Base-by-base conservation (phyloP, 2,797 vertebrate species). In the Tarsius wallacei region DNA sequence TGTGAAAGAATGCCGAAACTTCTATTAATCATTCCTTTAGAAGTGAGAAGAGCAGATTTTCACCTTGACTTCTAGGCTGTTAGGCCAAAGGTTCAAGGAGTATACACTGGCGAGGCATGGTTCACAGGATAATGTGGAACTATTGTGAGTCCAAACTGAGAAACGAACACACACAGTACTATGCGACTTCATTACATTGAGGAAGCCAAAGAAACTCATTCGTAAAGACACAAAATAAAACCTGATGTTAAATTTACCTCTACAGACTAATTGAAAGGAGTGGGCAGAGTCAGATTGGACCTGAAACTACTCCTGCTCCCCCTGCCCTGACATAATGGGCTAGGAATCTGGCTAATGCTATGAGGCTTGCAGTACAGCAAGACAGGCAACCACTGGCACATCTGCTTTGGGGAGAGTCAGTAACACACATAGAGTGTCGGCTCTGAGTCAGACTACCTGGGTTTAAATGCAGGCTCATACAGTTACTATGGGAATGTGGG, bases 191-290 rank as follows among this genome's bases (percentile, higher is more conserved):
- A 68, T 19, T 70, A 63, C 63, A 77, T 11, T 24, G 5, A 87
- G 26, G 66, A 91, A 71, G 10, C n/a, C 70, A 47, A 93, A 59
- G n/a, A 94, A 83, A 82, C 7, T 28, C 53, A 92, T 77, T 83
- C 36, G 28, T 68, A 80, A 90, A 90, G 8, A 21, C 87, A 15
- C 80, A 64, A 90, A 88, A 81, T 57, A 91, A 96, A 91, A 31
- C 36, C 14, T 21, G 3, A 28, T 80, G 9, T 66, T 93, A 87
- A 95, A 77, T 7, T 74, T 49, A 28, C 59, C 31, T 89, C 59
- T 91, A 81, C 8, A 89, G 68, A 82, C 57, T 33, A 64, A 7
- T 6, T 70, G n/a, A 51, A 89, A 64, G 64, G 80, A 73, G 66
- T 74, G n/a, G 26, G 2, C 70, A 1, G 10, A 94, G 8, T 28